phyloP scores from a whole-genome alignment of 2,797 vertebrate genomes.

The Tinamus major region DNA sequence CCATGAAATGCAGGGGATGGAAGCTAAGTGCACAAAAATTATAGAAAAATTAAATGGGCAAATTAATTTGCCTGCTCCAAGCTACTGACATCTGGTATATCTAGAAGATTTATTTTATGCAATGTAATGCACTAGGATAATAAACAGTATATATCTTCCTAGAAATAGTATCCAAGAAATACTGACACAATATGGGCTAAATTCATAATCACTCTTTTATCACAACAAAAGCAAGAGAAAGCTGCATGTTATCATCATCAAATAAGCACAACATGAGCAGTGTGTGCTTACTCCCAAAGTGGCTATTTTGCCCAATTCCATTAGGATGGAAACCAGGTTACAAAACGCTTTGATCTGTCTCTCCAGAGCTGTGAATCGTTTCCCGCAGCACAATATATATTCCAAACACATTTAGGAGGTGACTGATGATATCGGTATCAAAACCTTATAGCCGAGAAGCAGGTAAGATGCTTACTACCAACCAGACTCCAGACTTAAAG shows the following conservation, averaged over 20 bases:
- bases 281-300: neutral
- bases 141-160: neutral
- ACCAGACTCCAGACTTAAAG: neutral
- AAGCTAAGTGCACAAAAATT: neutral
- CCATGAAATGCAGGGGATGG: neutral
- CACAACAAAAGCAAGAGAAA: neutral
- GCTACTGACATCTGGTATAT: neutral
- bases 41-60: neutral
- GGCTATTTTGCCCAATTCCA: neutral
- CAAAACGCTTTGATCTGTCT: slow-evolving; percentile 12
- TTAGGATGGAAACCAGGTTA: neutral
- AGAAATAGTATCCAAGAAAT: neutral
- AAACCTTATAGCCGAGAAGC: neutral
- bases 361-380: neutral
- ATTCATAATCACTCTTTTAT: neutral
- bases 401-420: neutral
- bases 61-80: neutral
- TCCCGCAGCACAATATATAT: neutral
- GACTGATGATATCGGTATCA: neutral
- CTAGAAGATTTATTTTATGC: neutral
- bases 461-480: neutral
- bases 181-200: neutral
- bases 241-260: neutral
- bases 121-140: neutral
- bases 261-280: neutral